These are phyloP conservation scores for Dasysyrphus albostriatus DNA, from an alignment of 2,888 invertebrate species.

Conservation along the genomic window DNA sequence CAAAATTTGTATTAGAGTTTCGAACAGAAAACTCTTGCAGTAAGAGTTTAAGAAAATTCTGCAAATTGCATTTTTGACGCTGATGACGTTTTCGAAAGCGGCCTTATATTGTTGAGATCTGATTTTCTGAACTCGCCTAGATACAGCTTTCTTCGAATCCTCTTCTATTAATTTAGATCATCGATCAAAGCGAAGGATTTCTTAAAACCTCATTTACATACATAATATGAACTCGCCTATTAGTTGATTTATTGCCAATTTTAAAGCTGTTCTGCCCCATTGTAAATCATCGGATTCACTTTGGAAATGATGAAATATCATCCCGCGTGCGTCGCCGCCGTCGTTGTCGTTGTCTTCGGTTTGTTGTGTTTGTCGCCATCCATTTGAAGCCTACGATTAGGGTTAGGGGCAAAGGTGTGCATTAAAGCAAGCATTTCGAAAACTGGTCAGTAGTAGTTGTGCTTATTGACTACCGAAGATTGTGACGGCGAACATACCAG, in stretches of 20 bases:
- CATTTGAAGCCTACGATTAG: not conserved
- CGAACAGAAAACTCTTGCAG: too few species aligned
- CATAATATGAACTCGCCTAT: not conserved
- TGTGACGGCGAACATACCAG: slow-evolving; percentile 46
- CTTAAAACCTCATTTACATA: not conserved
- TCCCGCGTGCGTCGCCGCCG: not conserved
- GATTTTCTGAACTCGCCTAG: too few species aligned
- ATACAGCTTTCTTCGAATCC: too few species aligned
- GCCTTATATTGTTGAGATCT: too few species aligned
- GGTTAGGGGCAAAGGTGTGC: slow-evolving; percentile 24
- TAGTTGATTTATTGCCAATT: not conserved
- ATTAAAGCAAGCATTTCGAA: not conserved
- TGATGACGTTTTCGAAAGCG: too few species aligned
- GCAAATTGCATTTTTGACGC: too few species aligned
- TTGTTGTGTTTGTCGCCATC: not conserved
- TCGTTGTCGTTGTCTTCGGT: not conserved
- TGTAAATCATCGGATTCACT: slow-evolving; percentile 1
- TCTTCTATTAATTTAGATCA: not conserved
- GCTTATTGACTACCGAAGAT: slow-evolving; percentile 24
- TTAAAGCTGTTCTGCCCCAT: not conserved
- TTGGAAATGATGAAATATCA: slow-evolving; percentile 57
- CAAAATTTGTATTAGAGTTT: too few species aligned
- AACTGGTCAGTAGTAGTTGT: slow-evolving; percentile 27
- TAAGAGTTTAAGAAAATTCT: too few species aligned
- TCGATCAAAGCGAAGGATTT: too few species aligned